phyloP scores from a whole-genome alignment of 2,113 vertebrate species.

The Porphyrio hochstetteri region DNA sequence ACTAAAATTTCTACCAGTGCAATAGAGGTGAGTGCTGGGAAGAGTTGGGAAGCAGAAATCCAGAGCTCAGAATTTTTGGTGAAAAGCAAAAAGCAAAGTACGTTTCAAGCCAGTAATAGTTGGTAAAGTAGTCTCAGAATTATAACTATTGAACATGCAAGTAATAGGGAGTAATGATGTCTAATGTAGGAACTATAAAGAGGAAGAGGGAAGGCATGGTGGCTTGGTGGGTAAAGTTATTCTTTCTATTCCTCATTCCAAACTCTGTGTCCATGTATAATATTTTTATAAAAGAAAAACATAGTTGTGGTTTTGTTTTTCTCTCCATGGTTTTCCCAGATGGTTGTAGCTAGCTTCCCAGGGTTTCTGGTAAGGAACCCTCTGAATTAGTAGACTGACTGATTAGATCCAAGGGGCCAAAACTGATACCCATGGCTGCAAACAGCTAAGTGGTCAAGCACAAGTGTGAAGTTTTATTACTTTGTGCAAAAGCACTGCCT shows the following conservation, averaged over 20 bases:
- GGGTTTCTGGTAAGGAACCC: neutral
- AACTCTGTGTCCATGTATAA: neutral
- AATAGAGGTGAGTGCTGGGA: neutral
- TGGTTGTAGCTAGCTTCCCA: neutral
- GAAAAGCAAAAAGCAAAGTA: neutral
- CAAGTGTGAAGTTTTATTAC: neutral
- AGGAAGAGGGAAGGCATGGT: neutral
- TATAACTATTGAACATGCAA: neutral
- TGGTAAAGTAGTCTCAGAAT: neutral
- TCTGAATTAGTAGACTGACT: neutral
- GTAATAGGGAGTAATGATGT: neutral
- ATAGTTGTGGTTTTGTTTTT: rapidly evolving
- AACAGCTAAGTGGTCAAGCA: neutral
- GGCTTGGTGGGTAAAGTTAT: neutral
- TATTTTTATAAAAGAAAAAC: neutral
- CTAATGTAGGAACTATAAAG: neutral
- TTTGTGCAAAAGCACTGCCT: neutral
- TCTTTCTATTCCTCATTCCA: neutral
- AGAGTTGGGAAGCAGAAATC: neutral
- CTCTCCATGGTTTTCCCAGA: neutral
- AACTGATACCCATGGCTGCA: neutral
- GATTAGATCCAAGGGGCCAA: neutral
- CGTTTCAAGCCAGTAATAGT: neutral
- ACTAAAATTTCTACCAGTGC: neutral
- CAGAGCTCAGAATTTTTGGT: neutral